Evolutionary conservation across 2,113 vertebrate species (phyloP), one percentile per base, ranked within the genome.

Genomic region (Oncorhynchus clarkii): DNA sequence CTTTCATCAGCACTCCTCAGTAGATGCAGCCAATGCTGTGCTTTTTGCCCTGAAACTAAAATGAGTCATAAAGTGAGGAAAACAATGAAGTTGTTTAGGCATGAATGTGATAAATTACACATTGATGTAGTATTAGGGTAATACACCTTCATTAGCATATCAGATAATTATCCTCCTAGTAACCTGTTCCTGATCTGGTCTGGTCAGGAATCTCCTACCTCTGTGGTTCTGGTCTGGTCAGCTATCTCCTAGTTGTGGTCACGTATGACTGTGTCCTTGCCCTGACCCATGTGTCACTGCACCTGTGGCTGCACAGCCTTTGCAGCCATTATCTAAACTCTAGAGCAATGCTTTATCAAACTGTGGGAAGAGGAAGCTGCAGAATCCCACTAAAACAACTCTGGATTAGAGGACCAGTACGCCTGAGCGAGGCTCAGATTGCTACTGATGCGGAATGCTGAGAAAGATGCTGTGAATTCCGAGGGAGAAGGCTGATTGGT

Each of bases 291-390:
- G 87, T 90, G 90, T 89, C 87, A 88, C 80, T 84, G 88, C 92
- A 94, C 93, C 93, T 94, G 93, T 80, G 85, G 74, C 87, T 84
- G 80, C 64, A 67, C 29, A 24, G 70, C 67, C 80, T 75, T 57
- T 8, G 73, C 79, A 79, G 86, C 82, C 87, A 81, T 90, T 92
- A 92, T 93, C 86, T 83, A 90, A 92, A 91, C 91, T 87, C 81
- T 84, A 90, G 89, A 87, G 85, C 77, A 80, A 88, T 80, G 89
- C 88, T 90, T 93, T 94, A 93, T 92, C 89, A 90, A 86, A 90
- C 93, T 95, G 94, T 94, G 93, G 94, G 94, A 95, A 95, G 92
- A 94, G 94, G 94, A 95, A 95, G 93, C 92, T 88, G 79, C 90
- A 88, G 92, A 93, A 93, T 93, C 92, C 87, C 77, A 74, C 92